Conservation (phyloP, 1,140 invertebrate genomes). For the Megalopta genalis region DNA sequence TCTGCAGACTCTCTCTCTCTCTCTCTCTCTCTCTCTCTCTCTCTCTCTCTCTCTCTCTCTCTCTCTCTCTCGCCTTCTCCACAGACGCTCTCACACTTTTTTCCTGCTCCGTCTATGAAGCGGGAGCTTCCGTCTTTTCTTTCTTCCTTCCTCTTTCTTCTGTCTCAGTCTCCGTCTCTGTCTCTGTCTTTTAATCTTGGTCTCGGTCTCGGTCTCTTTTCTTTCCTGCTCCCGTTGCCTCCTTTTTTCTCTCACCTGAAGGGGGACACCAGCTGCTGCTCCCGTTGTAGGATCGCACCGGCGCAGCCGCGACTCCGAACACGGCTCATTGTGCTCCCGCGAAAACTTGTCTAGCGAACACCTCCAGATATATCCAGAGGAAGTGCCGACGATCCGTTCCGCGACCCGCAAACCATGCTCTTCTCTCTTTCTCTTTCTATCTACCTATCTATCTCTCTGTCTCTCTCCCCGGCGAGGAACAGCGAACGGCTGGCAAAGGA, state of each 20-base stretch:
- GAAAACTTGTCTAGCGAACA: conserved; percentile 28
- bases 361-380: neutral
- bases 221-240: conserved; percentile 11
- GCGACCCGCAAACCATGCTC: neutral
- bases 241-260: conserved; percentile 14
- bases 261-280: conserved; percentile 50
- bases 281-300: conserved; percentile 53
- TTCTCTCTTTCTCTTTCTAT: too few species aligned
- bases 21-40: conserved; percentile 6
- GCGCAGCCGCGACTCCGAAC: conserved; percentile 1
- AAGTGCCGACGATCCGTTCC: neutral
- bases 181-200: neutral
- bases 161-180: neutral
- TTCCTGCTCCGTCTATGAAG: too few species aligned
- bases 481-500: neutral
- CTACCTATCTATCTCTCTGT: too few species aligned
- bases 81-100: too few species aligned
- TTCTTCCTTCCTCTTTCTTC: conserved; percentile 19
- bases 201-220: neutral
- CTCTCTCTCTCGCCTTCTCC: neutral
- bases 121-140: conserved; percentile 1
- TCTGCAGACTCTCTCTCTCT: neutral
- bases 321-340: conserved; percentile 24
- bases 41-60: conserved; percentile 29
- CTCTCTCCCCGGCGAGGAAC: too few species aligned